phyloP scores from a whole-genome alignment of 1,140 invertebrate genomes.

The Drosophila kanapiae region DNA sequence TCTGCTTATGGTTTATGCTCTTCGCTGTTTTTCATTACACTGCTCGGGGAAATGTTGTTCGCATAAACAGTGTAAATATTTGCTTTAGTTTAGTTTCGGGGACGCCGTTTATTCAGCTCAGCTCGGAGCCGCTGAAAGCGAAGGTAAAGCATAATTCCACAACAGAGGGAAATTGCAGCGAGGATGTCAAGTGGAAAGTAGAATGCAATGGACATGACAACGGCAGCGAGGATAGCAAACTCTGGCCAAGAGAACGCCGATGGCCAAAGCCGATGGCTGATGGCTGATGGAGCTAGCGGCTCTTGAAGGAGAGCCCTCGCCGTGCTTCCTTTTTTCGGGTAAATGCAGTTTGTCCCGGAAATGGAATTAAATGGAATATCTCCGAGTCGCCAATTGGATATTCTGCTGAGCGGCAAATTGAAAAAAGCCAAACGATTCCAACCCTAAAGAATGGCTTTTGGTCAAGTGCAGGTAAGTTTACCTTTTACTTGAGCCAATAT shows the following conservation, averaged over 20 bases:
- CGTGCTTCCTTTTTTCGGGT: conserved; percentile 17
- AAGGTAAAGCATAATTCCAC: conserved; percentile 70
- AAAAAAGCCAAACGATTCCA: conserved; percentile 22
- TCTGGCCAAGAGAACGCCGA: conserved; percentile 35
- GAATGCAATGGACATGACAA: conserved; percentile 71
- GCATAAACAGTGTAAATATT: conserved; percentile 55
- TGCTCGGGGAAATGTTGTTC: conserved; percentile 7
- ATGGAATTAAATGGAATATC: conserved; percentile 66
- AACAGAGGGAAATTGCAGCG: conserved; percentile 77
- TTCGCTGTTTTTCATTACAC: neutral
- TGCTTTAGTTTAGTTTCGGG: conserved; percentile 63
- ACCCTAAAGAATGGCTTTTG: conserved; percentile 22
- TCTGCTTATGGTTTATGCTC: neutral
- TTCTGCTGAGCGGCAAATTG: conserved; percentile 45
- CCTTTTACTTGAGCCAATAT: conserved; percentile 38
- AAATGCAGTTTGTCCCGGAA: conserved; percentile 60
- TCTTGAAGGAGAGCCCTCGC: conserved; percentile 26
- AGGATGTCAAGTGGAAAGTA: conserved; percentile 77
- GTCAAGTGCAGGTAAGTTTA: conserved; percentile 43
- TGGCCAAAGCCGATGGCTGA: conserved; percentile 32
- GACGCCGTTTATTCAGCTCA: conserved; percentile 54
- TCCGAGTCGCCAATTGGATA: conserved; percentile 36
- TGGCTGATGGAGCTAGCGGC: conserved; percentile 34
- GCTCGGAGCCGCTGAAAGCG: conserved; percentile 17
- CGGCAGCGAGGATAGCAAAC: conserved; percentile 37